Conservation (phyloP, 53 echinoderm and acorn worm genomes). For the Astropecten irregularis region DNA sequence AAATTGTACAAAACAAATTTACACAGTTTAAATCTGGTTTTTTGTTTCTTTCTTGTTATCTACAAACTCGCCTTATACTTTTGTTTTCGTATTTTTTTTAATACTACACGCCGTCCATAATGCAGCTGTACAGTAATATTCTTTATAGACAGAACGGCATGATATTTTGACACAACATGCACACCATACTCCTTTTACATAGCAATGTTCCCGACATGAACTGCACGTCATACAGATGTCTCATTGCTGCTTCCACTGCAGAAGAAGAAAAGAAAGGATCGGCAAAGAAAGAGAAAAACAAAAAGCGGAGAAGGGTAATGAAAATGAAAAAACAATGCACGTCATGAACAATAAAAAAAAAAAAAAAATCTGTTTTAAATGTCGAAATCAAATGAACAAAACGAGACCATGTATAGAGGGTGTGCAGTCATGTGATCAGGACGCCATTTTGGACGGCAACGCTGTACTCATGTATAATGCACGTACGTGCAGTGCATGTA, state of each 20-base stretch:
- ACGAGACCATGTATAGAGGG: not conserved
- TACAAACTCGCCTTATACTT: slow-evolving; percentile 14
- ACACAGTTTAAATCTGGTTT: slow-evolving; percentile 21
- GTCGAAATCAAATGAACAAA: not conserved
- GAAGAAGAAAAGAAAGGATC: slow-evolving; percentile 1
- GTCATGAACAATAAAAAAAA: slow-evolving; percentile 7
- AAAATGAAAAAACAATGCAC: slow-evolving; percentile 29
- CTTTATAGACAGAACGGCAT: slow-evolving; percentile 21
- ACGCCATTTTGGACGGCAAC: no score
- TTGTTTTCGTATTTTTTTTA: no score
- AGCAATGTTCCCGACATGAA: slow-evolving; percentile 8
- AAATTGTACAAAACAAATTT: slow-evolving; percentile 65
- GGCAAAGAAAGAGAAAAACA: not conserved
- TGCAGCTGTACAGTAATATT: slow-evolving; percentile 35
- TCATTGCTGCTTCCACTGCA: slow-evolving; percentile 84
- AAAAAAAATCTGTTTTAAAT: not conserved
- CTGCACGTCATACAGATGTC: slow-evolving; percentile 85
- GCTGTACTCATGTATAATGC: no score
- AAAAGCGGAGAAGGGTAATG: not conserved
- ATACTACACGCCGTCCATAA: not conserved
- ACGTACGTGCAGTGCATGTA: no score
- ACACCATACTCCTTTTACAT: slow-evolving; percentile 45
- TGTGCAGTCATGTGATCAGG: no score
- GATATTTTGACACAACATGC: slow-evolving; percentile 53
- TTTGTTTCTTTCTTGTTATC: slow-evolving; percentile 25